Percentiles rank a stretch among this genome's conserved stretches.
These are phyloP conservation scores for Leiothrix lutea DNA, from an alignment of 2,113 vertebrate species.

Conservation along the genomic window DNA sequence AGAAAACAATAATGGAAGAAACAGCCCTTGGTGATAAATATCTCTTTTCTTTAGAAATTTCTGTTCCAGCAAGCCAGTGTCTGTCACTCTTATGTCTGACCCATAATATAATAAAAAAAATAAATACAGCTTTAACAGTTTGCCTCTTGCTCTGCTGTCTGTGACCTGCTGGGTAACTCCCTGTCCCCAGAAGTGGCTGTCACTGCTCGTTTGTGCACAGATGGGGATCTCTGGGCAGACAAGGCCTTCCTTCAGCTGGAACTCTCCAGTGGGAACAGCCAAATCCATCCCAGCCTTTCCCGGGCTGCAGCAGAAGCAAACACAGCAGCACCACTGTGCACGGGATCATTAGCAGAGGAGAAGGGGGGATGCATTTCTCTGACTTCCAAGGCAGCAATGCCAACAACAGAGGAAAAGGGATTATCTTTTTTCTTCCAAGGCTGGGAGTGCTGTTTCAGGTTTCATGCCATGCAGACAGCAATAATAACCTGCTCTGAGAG, in stretches of 20 bases:
- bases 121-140: not conserved
- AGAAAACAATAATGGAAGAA: not conserved
- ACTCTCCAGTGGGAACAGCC: not conserved
- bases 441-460: conserved; percentile 44
- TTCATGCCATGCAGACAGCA: conserved; percentile 33
- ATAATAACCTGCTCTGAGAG: conserved; percentile 53
- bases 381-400: not conserved
- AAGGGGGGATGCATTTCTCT: not conserved
- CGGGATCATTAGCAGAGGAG: not conserved
- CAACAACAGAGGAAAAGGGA: conserved; percentile 34
- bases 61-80: not conserved
- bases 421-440: conserved; percentile 23
- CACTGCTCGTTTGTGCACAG: not conserved
- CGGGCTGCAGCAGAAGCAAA: not conserved
- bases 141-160: not conserved
- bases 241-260: not conserved
- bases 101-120: not conserved
- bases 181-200: not conserved
- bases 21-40: not conserved
- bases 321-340: not conserved
- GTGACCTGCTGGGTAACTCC: not conserved
- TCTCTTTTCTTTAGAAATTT: not conserved
- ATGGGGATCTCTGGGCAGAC: not conserved
- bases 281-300: not conserved
- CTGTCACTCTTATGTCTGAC: not conserved